A percentile compares a stretch with the other conserved stretches of the same genome.
Conservation (phyloP, 1,140 invertebrate species). For the Cotesia glomerata region DNA sequence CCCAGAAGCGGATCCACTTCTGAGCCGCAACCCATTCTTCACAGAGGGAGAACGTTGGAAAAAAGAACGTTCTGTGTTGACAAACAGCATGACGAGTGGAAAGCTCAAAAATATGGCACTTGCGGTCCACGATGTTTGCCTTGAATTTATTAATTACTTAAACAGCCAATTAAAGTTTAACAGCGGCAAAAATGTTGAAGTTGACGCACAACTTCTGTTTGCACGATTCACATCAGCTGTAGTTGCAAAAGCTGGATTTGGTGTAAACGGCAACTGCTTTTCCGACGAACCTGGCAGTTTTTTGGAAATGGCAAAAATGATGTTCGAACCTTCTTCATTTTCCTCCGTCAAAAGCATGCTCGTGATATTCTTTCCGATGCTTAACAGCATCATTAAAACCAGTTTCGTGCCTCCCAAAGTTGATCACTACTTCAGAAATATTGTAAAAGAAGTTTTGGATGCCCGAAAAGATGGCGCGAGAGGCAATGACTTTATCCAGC, state of each 20-base stretch:
- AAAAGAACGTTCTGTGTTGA: constrained; percentile 19
- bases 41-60: constrained; percentile 38
- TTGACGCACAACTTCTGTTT: constrained; percentile 50
- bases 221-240: constrained; percentile 61
- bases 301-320: constrained; percentile 31
- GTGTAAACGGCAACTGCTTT: constrained; percentile 48
- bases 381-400: constrained; percentile 7
- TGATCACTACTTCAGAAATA: constrained; percentile 26
- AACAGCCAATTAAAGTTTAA: constrained; percentile 9
- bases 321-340: constrained; percentile 28
- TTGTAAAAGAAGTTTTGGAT: constrained; percentile 19
- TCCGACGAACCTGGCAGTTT: constrained; percentile 26
- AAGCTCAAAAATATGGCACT: constrained; percentile 33
- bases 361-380: neutral
- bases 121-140: constrained; percentile 17
- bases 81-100: constrained; percentile 32
- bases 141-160: constrained; percentile 33
- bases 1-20: constrained; percentile 31
- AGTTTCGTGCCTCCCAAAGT: constrained; percentile 15
- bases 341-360: neutral
- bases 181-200: constrained; percentile 17
- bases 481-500: constrained; percentile 43
- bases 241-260: constrained; percentile 61
- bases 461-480: constrained; percentile 6
- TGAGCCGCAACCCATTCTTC: constrained; percentile 50